phyloP scores from a whole-genome alignment of 2,888 invertebrate genomes.

The Automeris io region DNA sequence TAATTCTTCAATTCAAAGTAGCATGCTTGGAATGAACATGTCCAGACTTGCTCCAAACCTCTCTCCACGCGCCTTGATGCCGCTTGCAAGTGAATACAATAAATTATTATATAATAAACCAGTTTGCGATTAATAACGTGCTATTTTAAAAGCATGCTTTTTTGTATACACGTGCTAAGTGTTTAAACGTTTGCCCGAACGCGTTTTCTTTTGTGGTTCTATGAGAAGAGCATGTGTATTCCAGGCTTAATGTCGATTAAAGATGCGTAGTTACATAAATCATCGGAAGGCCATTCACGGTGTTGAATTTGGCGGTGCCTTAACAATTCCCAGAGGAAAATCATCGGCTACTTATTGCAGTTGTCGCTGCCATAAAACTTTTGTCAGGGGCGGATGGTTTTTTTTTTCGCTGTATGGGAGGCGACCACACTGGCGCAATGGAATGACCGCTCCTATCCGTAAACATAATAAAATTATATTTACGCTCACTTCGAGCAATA shows the following conservation, averaged over 20 bases:
- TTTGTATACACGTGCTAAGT: too few species aligned
- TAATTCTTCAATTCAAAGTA: too few species aligned
- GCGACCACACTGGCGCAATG: slow-evolving; percentile 63
- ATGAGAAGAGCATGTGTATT: too few species aligned
- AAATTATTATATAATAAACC: too few species aligned
- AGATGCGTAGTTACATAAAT: slow-evolving; percentile 60
- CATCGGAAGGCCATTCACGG: slow-evolving; percentile 50
- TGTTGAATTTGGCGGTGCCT: slow-evolving; percentile 66
- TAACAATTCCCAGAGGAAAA: slow-evolving; percentile 44
- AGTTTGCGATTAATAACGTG: too few species aligned
- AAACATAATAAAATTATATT: slow-evolving; percentile 74
- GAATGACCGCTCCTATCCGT: slow-evolving; percentile 56
- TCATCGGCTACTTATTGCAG: slow-evolving; percentile 50
- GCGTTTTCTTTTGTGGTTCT: too few species aligned
- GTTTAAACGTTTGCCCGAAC: too few species aligned
- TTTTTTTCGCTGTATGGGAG: slow-evolving; percentile 59
- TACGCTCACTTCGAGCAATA: slow-evolving; percentile 64
- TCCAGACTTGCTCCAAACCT: too few species aligned
- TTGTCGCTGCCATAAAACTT: slow-evolving; percentile 61
- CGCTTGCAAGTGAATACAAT: too few species aligned
- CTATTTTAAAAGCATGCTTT: too few species aligned
- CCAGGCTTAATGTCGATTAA: slow-evolving; percentile 31
- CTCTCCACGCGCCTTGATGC: too few species aligned
- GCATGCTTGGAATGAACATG: too few species aligned
- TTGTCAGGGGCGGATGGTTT: slow-evolving; percentile 49